phyloP scores from a whole-genome alignment of 64 coral and sea anemone species.

The Montipora cactus region DNA sequence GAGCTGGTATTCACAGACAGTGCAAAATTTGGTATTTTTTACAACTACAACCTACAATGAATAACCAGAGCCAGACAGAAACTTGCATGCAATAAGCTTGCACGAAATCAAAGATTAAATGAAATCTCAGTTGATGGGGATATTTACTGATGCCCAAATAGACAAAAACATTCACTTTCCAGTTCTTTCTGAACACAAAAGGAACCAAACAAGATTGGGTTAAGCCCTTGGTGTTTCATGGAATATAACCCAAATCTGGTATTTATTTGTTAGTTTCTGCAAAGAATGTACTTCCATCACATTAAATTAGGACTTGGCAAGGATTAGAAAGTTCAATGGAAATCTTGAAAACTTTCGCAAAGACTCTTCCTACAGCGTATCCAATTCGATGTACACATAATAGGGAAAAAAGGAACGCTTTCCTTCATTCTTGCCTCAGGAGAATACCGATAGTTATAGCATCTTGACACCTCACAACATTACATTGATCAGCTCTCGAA shows the following conservation, averaged over 20 bases:
- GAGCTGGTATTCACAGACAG: too few species aligned
- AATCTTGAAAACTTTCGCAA: too few species aligned
- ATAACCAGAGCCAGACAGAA: too few species aligned
- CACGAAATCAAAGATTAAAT: too few species aligned
- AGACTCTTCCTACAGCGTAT: background rate
- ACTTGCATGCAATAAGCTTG: too few species aligned
- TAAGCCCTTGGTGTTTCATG: background rate
- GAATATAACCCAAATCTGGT: background rate
- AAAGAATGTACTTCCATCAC: background rate
- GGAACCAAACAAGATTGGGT: background rate
- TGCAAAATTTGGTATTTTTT: too few species aligned
- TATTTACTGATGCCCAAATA: background rate
- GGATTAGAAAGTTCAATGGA: too few species aligned
- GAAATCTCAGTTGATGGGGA: background rate
- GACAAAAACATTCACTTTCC: background rate
- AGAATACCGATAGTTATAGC: background rate
- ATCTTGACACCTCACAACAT: background rate
- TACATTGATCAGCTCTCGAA: background rate
- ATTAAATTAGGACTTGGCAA: too few species aligned
- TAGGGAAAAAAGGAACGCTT: background rate
- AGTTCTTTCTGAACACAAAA: background rate
- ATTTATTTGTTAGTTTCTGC: background rate
- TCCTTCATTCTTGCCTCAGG: background rate
- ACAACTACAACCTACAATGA: too few species aligned
- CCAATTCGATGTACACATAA: background rate